Evolutionary conservation across 23 tunicate species (phyloP), one percentile per base, ranked within the genome.

Genomic region (Oikopleura dioica): DNA sequence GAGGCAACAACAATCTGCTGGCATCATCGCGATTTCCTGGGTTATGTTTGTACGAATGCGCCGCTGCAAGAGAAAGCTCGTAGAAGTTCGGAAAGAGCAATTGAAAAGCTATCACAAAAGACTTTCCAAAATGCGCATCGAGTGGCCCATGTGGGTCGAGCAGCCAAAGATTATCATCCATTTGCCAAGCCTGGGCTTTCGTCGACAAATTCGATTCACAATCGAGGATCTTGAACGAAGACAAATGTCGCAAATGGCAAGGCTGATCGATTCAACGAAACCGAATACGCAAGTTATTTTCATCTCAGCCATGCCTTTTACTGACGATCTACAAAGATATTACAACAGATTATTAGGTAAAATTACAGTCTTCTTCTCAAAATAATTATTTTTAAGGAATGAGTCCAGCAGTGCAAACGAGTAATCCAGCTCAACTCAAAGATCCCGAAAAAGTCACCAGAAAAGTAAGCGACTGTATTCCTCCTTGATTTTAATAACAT

Each of bases 21-120:
- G 89, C 59, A 85, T 89, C 1, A 89, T 89, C 28, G 96, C 96
- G 9, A 84, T 89, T 36, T 83, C 89, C 26, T 89, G 96, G 96
- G 81, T 89, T 76, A 81, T 89, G 89, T 84, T 81, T 75, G 89
- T 84, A 0, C 81, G 89, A 67, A 79, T 82, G 80, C 68, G 85
- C 1, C 78, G 86, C 5, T 81, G 84, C 84, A 78, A 81, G 38
- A 67, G 51, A 37, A 81, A 80, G 35, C 75, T 89, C 75, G 83
- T 83, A 1, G 81, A 77, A 0, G 79, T 84, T 1, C 68, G 86
- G 33, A 81, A 75, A 75, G 75, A 69, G 63, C 89, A 84, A 28
- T 35, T 87, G 34, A 83, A 81, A 0, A 84, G 84, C 68, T 89
- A 44, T 44, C 55, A 44, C 55, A 44, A 44, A 44, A 44, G 55